Percentiles rank a stretch among this genome's conserved stretches.
These are phyloP conservation scores for Cinclus cinclus DNA, from an alignment of 2,113 vertebrate species.

Conservation along the genomic window DNA sequence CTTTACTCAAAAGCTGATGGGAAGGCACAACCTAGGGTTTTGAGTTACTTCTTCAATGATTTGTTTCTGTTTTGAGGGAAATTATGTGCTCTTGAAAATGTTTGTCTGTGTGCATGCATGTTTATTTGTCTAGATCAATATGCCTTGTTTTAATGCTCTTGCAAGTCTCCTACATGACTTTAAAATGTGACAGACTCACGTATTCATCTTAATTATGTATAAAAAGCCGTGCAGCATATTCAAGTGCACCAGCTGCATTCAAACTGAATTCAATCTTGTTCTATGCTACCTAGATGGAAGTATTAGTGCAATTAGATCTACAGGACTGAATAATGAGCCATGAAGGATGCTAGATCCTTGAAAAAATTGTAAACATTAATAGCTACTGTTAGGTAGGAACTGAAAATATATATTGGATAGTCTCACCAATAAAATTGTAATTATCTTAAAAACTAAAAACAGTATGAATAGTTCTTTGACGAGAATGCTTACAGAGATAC, in stretches of 20 bases:
- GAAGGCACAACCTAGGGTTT: background rate
- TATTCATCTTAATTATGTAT: background rate
- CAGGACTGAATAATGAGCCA: constrained; percentile 2
- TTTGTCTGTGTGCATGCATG: background rate
- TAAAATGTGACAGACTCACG: background rate
- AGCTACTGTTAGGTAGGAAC: background rate
- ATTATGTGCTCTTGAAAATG: background rate
- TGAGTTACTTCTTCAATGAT: background rate
- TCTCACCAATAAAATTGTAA: background rate
- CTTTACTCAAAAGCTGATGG: background rate
- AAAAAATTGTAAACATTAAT: background rate
- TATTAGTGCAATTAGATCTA: background rate
- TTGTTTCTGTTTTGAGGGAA: background rate
- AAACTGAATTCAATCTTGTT: background rate
- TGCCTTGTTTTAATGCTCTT: background rate
- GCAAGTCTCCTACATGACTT: background rate
- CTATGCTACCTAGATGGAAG: background rate
- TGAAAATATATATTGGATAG: background rate
- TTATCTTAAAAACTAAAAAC: background rate
- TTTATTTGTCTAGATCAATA: background rate
- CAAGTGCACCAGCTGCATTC: background rate
- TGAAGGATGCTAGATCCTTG: background rate
- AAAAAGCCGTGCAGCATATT: background rate
- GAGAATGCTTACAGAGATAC: background rate
- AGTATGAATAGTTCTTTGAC: background rate